Evolutionary conservation across 2,797 vertebrate genomes (phyloP), one percentile per base, ranked within the genome.

Genomic region (Kryptopterus vitreolus): DNA sequence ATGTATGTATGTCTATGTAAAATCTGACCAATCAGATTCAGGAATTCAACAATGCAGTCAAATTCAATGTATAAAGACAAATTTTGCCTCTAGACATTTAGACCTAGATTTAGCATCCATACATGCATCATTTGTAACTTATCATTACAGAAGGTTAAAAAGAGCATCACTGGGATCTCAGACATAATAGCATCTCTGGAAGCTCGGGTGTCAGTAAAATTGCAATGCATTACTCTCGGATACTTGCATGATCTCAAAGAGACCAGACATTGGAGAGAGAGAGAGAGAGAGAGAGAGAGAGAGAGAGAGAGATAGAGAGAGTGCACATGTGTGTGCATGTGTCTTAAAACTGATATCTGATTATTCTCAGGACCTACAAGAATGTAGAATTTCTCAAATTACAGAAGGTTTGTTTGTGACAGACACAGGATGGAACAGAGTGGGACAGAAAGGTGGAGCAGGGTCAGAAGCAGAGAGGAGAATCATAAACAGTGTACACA

Each of bases 161-260:
- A 35, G 10, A 65, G 33, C 10, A 10, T 43, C 1, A 1, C 70
- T 7, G 10, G 7, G 38, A 43, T 43, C 38, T 43, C 53, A 73
- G 35, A 77, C 53, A 68, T 38, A 84, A 77, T 26, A 53, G 46
- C 58, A 68, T 48, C 18, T 65, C 61, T 69, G 52, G 61, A 69
- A 77, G 77, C 48, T 76, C 76, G 52, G 62, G 48, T 70, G 13
- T 3, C 6, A 48, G 20, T 69, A 48, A 33, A 76, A 79, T 55
- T 79, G 71, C 16, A 66, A 59, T 68, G 43, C 63, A 75, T 65
- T 48, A 72, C 0, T 75, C 35, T 57, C 68, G 68, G 55, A 80
- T 74, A 57, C 69, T 53, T 66, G 58, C 22, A 18, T n/a, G 24
- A 75, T 24, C 55, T 75, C 52, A 46, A 57, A 77, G 31, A 65